phyloP scores from a whole-genome alignment of 2,797 vertebrate genomes.

The Delichon dasypus region DNA sequence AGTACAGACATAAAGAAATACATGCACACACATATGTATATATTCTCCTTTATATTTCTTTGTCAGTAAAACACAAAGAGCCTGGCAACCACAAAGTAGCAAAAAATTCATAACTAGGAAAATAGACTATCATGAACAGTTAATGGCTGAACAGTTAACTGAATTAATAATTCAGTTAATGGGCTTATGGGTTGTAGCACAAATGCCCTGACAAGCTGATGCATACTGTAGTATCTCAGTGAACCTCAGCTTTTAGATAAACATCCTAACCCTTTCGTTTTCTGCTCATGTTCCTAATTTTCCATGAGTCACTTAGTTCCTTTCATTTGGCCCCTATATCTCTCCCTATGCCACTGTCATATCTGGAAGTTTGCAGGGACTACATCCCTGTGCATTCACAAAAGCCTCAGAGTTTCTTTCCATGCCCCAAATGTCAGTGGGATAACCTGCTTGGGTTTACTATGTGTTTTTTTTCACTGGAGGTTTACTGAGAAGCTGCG shows the following conservation, averaged over 20 bases:
- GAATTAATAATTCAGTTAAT: neutral
- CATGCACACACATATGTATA: neutral
- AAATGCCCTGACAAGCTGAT: neutral
- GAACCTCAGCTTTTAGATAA: neutral
- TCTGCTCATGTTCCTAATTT: neutral
- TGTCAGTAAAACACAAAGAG: neutral
- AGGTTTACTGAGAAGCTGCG: neutral
- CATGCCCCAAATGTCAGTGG: neutral
- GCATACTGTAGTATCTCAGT: neutral
- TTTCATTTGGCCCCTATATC: neutral
- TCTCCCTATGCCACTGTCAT: neutral
- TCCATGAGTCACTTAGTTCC: neutral
- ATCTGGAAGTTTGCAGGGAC: neutral
- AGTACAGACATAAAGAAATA: neutral
- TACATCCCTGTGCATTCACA: neutral
- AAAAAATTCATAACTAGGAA: neutral
- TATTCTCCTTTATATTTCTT: neutral
- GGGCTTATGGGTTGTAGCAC: neutral
- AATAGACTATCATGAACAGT: neutral
- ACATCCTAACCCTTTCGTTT: neutral
- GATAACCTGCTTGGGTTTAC: neutral
- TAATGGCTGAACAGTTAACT: no score
- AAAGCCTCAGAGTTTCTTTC: neutral
- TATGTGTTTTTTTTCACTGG: neutral
- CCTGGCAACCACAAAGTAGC: neutral